Evolutionary conservation across 2,113 vertebrate genomes (phyloP).

Genomic region (Benitochromis conjunctus): DNA sequence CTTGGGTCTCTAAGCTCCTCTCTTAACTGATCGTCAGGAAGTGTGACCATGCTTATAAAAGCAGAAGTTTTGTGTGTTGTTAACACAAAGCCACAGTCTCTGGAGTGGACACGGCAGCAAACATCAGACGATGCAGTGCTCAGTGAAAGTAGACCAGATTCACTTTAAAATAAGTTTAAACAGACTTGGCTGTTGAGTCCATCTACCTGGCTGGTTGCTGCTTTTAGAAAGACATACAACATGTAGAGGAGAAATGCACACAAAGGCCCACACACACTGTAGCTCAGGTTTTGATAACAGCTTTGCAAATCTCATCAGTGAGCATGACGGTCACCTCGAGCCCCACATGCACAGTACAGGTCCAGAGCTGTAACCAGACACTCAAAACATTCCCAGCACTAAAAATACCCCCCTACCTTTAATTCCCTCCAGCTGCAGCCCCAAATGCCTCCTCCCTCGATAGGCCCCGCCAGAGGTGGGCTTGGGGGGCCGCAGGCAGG

Average conservation of each 20-base stretch:
- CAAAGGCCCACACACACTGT: neutral
- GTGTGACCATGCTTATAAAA: neutral
- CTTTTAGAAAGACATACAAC: neutral
- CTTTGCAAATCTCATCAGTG: conserved; percentile 3
- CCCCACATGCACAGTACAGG: conserved; percentile 17
- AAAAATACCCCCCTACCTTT: conserved; percentile 62
- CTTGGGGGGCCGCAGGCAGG: neutral
- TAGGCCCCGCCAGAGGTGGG: conserved; percentile 41
- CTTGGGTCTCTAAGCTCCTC: neutral
- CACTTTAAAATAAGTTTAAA: neutral
- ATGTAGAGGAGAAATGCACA: neutral
- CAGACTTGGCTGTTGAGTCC: neutral
- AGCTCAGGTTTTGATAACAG: neutral
- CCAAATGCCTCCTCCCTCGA: neutral
- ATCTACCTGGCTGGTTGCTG: neutral
- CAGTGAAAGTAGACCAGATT: neutral
- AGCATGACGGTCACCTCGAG: conserved; percentile 17
- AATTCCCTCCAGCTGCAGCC: conserved; percentile 66
- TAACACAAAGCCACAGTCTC: neutral
- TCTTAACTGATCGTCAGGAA: neutral
- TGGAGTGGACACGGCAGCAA: neutral
- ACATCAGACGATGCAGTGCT: neutral
- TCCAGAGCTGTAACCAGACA: conserved; percentile 44
- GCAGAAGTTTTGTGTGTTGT: fast-evolving
- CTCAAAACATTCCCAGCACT: conserved; percentile 58